Evolutionary conservation across 2,888 invertebrate genomes (phyloP), one percentile per base, ranked within the genome.

Genomic region (Hemaris fuciformis): DNA sequence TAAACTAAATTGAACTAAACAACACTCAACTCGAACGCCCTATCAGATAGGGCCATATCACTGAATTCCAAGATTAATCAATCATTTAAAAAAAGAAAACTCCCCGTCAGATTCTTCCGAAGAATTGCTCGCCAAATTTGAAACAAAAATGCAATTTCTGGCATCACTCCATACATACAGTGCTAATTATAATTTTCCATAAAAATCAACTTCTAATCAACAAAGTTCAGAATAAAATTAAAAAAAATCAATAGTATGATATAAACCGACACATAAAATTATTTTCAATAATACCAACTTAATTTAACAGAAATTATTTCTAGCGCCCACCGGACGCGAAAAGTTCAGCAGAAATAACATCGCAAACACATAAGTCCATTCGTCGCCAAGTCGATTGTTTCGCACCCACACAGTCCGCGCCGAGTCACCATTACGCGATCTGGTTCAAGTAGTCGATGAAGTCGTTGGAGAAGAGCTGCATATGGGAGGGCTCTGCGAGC

Each of bases 401-500:
- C 74, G 72, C 72, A 72, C 69, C 67, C 73, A 62, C 70, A 60
- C 57, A 66, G 62, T 48, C 18, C 76, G 68, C 66, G 64, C 67
- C 67, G 66, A 71, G 8, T 48, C 27, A 57, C 63, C 62, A 63
- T 84, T 89, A 94, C 72, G 93, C 94, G 82, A 94, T 93, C 85
- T 94, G 94, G 83, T 94, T 94, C 74, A 94, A 84, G 83, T 94
- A 94, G 80, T 94, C 93, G 72, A 94, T 93, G 84, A 94, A 94
- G 79, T 94, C 93, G 81, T 93, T 94, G 64, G 94, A 94, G 82
- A 94, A 94, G 65, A 94, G 91, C 83, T 94, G 94, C 75, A 94
- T 88, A 61, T 85, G 81, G 53, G 88, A 81, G 38, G 93, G 84
- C 22, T 85, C 85, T 23, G 79, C 72, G 63, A 73, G 62, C 5